phyloP scores from a whole-genome alignment of 2,888 invertebrate species.

The Brachypalpus laphriformis region DNA sequence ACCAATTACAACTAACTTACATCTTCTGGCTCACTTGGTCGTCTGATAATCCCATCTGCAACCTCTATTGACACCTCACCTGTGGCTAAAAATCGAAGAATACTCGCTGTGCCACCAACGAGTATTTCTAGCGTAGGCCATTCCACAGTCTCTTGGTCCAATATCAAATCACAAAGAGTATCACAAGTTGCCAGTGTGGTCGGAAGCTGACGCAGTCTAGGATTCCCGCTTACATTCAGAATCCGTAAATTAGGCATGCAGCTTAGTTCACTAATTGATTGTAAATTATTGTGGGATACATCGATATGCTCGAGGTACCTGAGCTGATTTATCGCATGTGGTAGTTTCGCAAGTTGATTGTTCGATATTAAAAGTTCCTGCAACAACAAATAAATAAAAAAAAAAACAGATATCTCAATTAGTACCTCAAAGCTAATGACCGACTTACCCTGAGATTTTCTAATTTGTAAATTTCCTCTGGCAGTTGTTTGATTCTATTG shows the following conservation, averaged over 20 bases:
- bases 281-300: constrained; percentile 88
- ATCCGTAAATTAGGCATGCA: constrained; percentile 85
- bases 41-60: constrained; percentile 10
- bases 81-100: constrained; percentile 86
- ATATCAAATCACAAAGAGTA: constrained; percentile 85
- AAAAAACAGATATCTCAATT: background rate
- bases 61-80: constrained; percentile 80
- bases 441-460: constrained; percentile 86
- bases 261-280: constrained; percentile 79
- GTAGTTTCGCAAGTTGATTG: constrained; percentile 88
- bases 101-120: constrained; percentile 85
- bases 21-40: constrained; percentile 68
- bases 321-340: constrained; percentile 87
- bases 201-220: constrained; percentile 85
- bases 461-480: constrained; percentile 87
- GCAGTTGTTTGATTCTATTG: constrained; percentile 87
- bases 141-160: constrained; percentile 86
- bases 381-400: constrained; percentile 64
- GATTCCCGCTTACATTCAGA: constrained; percentile 86
- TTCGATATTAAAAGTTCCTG: constrained; percentile 89
- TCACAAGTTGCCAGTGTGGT: constrained; percentile 87
- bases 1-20: constrained; percentile 58
- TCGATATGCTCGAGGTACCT: constrained; percentile 87
- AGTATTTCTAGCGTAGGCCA: constrained; percentile 87
- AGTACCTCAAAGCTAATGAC: background rate